Evolutionary conservation across 2,113 vertebrate species (phyloP).

Genomic region (Anguilla rostrata): DNA sequence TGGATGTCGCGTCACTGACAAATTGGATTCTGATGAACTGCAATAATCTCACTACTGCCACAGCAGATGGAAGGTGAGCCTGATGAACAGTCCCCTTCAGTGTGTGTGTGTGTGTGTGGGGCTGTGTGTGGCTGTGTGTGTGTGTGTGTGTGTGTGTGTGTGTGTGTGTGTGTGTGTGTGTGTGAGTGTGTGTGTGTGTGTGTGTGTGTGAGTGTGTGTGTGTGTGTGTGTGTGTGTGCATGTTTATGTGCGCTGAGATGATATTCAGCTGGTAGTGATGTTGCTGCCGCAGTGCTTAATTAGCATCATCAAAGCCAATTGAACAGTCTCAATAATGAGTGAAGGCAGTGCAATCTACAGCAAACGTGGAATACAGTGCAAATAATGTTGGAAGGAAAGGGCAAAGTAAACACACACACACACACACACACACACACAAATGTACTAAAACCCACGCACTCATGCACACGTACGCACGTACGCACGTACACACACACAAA

Average conservation of each 20-base stretch:
- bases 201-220: no score
- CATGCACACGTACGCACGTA: constrained; percentile 1
- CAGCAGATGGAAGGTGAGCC: constrained; percentile 46
- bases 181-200: not conserved
- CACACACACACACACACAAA: not conserved
- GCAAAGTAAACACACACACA: not conserved
- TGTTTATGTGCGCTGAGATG: not conserved
- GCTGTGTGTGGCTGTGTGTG: no score
- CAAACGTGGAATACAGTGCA: not conserved
- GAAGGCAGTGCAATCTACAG: not conserved
- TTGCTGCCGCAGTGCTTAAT: not conserved
- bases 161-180: no score
- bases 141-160: not conserved
- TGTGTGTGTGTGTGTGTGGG: not conserved
- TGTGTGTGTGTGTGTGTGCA: no score
- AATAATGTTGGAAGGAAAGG: not conserved
- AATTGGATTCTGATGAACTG: constrained; percentile 53
- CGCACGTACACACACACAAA: constrained; percentile 30
- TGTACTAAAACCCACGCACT: not conserved
- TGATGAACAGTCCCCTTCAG: constrained; percentile 25
- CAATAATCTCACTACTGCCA: constrained; percentile 47
- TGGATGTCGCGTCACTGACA: constrained; percentile 48
- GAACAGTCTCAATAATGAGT: not conserved
- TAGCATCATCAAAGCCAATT: not conserved
- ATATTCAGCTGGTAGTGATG: not conserved